A percentile compares a stretch with the other conserved stretches of the same genome.
phyloP scores from a whole-genome alignment of 2,113 vertebrate genomes.

The Salvelinus fontinalis region DNA sequence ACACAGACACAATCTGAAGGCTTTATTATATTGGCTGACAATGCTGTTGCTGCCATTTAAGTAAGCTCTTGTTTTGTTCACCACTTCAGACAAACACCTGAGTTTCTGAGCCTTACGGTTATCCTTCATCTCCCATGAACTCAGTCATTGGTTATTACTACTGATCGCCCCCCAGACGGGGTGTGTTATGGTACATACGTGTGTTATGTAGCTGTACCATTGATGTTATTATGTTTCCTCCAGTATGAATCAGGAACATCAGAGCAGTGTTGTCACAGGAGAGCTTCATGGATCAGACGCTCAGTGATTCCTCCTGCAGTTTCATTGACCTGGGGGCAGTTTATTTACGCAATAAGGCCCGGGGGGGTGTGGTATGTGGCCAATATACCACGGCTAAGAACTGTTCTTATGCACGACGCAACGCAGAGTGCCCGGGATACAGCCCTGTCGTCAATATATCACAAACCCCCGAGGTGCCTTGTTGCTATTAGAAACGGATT shows the following conservation, averaged over 20 bases:
- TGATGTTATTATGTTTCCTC: conserved; percentile 73
- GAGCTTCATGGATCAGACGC: conserved; percentile 58
- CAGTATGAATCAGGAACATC: conserved; percentile 52
- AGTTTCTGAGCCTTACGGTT: not conserved
- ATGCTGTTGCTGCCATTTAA: not conserved
- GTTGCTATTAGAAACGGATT: too few species aligned
- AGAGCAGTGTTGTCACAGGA: conserved; percentile 55
- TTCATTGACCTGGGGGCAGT: conserved; percentile 53
- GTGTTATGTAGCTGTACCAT: conserved; percentile 46
- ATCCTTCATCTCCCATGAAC: not conserved
- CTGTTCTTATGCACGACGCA: too few species aligned
- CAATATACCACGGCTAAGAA: too few species aligned
- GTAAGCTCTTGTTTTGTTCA: not conserved
- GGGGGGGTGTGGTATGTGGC: too few species aligned
- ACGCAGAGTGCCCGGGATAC: too few species aligned
- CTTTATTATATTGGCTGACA: not conserved
- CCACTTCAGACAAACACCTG: not conserved
- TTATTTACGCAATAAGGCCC: conserved; percentile 20
- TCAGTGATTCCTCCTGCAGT: conserved; percentile 60
- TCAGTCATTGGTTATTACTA: not conserved
- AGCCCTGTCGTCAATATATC: too few species aligned
- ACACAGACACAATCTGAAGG: not conserved
- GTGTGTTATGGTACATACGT: not conserved
- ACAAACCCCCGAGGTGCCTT: too few species aligned
- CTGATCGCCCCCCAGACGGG: not conserved